These are phyloP conservation scores for Cremastobaeus sp. DNA, from an alignment of 2,888 invertebrate species.

Conservation along the genomic window DNA sequence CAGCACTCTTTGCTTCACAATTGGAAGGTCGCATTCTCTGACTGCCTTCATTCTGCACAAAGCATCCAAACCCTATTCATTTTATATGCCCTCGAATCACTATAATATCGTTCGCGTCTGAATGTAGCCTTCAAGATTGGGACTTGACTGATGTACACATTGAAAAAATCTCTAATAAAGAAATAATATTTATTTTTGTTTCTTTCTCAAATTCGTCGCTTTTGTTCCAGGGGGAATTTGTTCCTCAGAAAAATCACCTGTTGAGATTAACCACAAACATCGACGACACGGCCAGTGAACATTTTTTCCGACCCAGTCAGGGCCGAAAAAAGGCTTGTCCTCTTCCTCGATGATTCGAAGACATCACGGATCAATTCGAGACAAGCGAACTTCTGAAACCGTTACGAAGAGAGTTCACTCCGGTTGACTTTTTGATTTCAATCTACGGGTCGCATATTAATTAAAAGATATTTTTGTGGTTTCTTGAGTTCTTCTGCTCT, in stretches of 20 bases:
- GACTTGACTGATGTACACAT: constrained; percentile 44
- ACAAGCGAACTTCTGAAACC: constrained; percentile 28
- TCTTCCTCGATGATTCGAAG: constrained; percentile 18
- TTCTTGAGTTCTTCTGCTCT: too few relatives aligned
- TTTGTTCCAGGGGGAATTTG: constrained; percentile 29
- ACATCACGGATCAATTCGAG: too few relatives aligned
- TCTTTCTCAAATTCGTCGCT: constrained; percentile 43
- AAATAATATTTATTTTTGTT: constrained; percentile 54
- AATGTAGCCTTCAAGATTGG: constrained; percentile 43
- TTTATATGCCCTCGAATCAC: constrained; percentile 49
- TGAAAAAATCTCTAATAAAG: constrained; percentile 43
- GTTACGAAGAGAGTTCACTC: constrained; percentile 29
- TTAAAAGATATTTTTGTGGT: too few relatives aligned
- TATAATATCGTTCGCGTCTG: constrained; percentile 35
- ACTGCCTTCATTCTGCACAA: constrained; percentile 51
- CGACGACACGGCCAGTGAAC: constrained; percentile 38
- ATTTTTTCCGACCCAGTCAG: constrained; percentile 19
- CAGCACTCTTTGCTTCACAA: constrained; percentile 51
- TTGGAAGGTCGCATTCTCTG: constrained; percentile 52
- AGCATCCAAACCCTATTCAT: constrained; percentile 55
- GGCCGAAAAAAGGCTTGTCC: constrained; percentile 22
- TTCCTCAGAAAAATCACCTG: constrained; percentile 41
- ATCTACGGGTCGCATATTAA: too few relatives aligned
- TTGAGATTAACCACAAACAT: constrained; percentile 35
- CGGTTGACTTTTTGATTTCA: too few relatives aligned